Evolutionary conservation across 1,140 invertebrate genomes (phyloP), one percentile per base, ranked within the genome.

Genomic region (Cylas formicarius): DNA sequence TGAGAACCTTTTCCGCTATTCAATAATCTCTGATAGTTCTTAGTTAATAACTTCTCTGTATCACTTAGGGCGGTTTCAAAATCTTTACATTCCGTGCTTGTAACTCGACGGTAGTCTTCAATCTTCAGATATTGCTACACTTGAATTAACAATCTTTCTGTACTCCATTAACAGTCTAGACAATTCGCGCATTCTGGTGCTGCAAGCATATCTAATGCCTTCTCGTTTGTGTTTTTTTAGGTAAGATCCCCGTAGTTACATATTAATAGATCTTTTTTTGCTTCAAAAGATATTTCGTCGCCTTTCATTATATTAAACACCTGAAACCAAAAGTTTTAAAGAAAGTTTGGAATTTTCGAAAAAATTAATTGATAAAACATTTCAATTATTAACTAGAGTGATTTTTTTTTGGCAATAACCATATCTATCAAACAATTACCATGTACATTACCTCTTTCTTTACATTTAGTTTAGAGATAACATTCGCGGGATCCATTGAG

Each of bases 91-190:
- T 52, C 36, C n/a, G n/a, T n/a, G n/a, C 24, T 46, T 26, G 9
- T 28, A 8, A 51, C 34, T 6, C 36, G 49, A 8, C 36, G 14
- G 17, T 57, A 57, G 31, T 54, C 49, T 22, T 33, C 8, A 20
- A 54, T 43, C 52, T 57, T 57, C 20, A 57, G 32, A 45, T 24
- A 56, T 26, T 56, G 39, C 52, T 43, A 43, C 52, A 41, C 21
- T 53, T 53, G 41, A 56, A 56, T 18, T n/a, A 4, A n/a, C 28
- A 19, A 50, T 37, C 42, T 39, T 14, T n/a, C 44, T 10, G 32
- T 22, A 55, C 18, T 18, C 17, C 13, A 52, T 35, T 20, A 55
- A 36, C 18, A 55, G 26, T 9, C 52, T 16, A 24, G 49, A 40
- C 7, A 55, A 32, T 40, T 55, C 44, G 14, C 44, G 34, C 52